Base-by-base conservation (phyloP, 1,140 invertebrate species). In the Formica exsecta region DNA sequence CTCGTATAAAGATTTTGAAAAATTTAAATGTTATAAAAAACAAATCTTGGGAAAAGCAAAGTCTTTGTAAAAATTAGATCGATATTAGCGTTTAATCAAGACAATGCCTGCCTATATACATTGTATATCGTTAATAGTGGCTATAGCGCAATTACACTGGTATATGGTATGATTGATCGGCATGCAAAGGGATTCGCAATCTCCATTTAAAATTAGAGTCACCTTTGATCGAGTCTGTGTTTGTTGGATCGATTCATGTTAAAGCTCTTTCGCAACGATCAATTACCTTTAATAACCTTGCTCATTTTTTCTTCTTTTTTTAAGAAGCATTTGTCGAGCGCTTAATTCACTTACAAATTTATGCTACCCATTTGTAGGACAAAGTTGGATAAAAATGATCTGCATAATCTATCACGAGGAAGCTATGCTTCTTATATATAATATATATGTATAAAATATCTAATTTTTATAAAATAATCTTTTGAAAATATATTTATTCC, bases 131-230 rank as follows among this genome's bases (percentile, higher is more conserved):
- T 62, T 83, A 73, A 73, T 62, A 51, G 36, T 16, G 51, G 11
- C 25, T 25, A n/a, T 25, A 19, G 1, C 16, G 41, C 22, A 66
- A 76, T 87, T 88, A 77, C 16, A 44, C 44, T 16, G 57, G 25
- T n/a, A 38, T 29, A 29, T n/a, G 19, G 22, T 61, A 51, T 87
- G 64, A 88, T 87, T 85, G 79, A 85, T 87, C 71, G 32, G 22
- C 38, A 11, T 29, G 41, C 25, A 54, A 83, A 71, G 13, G 44
- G 36, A 87, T 25, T 62, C 73, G 19, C 65, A 57, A 84, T 76
- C 11, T 71, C 38, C 64, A 87, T 71, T 84, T 84, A 76, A 75
- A 83, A 88, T 85, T 81, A 64, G 65, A 70, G 16, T 57, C 44
- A 41, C 11, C 22, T 38, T 19, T 19, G 36, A 54, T 36, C 16